Base-by-base conservation (phyloP, 2,888 invertebrate species). In the Troides aeacus region DNA sequence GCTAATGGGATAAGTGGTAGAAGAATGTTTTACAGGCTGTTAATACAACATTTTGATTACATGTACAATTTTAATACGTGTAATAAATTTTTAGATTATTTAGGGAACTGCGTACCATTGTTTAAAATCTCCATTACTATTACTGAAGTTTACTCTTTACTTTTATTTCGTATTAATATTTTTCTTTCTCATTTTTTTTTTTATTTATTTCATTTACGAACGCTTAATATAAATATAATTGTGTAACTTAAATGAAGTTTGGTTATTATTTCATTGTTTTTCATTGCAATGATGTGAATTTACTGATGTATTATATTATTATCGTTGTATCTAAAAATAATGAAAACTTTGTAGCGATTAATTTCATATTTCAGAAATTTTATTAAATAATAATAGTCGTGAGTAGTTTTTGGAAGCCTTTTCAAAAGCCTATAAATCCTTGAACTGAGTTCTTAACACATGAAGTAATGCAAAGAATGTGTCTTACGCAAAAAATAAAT, bases 381-480 rank as follows among this genome's bases (percentile, higher is more conserved):
- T 57, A 59, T 36, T n/a, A 21, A 39, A n/a, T 30, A 30, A n/a
- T 30, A 30, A 30, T 56, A n/a, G 10, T n/a, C 62, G 36, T 39
- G 62, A 62, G 23, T 18, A 62, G 4, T 61, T 46, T 50, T 24
- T 42, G 17, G 64, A 71, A 71, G 71, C 68, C 71, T n/a, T 65
- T 68, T 18, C 56, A 57, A 42, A 23, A 24, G 59, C 46, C 50
- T 66, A n/a, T 71, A 72, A 72, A 68, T 73, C 73, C 24, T 60
- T 61, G 18, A 64, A 62, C 7, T 73, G 72, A 70, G 77, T 74
- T 72, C 70, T 79, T 79, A 83, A 82, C 84, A 80, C 82, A 71
- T 80, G 84, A 84, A 81, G 77, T 81, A 80, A 81, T 84, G 83
- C 73, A 80, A 86, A 84, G 82, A 88, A 87, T 85, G 81, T 76